Percentiles rank a stretch among this genome's conserved stretches.
Conservation (phyloP, 2,888 invertebrate species). For the Eupithecia dodoneata region DNA sequence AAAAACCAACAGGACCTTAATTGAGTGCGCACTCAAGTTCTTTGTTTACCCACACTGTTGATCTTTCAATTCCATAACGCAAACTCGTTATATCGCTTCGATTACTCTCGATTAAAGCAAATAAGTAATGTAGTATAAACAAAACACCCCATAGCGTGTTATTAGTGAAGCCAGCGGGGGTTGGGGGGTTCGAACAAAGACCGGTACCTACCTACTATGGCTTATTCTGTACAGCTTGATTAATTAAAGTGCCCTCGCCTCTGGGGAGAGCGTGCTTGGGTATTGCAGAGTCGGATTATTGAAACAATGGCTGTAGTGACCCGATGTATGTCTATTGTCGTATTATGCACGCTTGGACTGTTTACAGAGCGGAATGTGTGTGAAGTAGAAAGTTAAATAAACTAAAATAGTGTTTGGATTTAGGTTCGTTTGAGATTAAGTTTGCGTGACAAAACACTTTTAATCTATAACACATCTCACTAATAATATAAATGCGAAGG, state of each 20-base stretch:
- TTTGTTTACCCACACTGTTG: slow-evolving; percentile 38
- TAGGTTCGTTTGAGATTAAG: slow-evolving; percentile 9
- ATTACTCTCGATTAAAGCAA: slow-evolving; percentile 72
- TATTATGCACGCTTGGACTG: slow-evolving; percentile 29
- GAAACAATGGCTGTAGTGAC: slow-evolving; percentile 57
- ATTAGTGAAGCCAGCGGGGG: slow-evolving; percentile 70
- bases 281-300: slow-evolving; percentile 68
- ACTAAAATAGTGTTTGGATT: background rate
- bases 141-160: slow-evolving; percentile 69
- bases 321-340: slow-evolving; percentile 35
- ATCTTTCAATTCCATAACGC: slow-evolving; percentile 49
- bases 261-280: slow-evolving; percentile 66
- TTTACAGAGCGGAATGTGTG: slow-evolving; percentile 9
- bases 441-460: background rate
- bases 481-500: too few species aligned
- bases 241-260: slow-evolving; percentile 81
- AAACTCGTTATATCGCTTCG: slow-evolving; percentile 63
- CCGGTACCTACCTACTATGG: slow-evolving; percentile 17
- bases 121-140: slow-evolving; percentile 68
- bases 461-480: too few species aligned
- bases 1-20: slow-evolving; percentile 28
- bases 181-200: slow-evolving; percentile 67
- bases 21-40: slow-evolving; percentile 29
- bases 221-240: slow-evolving; percentile 59
- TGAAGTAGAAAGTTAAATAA: slow-evolving; percentile 12